phyloP scores from a whole-genome alignment of 2,113 vertebrate species.

The Cathartes aura region DNA sequence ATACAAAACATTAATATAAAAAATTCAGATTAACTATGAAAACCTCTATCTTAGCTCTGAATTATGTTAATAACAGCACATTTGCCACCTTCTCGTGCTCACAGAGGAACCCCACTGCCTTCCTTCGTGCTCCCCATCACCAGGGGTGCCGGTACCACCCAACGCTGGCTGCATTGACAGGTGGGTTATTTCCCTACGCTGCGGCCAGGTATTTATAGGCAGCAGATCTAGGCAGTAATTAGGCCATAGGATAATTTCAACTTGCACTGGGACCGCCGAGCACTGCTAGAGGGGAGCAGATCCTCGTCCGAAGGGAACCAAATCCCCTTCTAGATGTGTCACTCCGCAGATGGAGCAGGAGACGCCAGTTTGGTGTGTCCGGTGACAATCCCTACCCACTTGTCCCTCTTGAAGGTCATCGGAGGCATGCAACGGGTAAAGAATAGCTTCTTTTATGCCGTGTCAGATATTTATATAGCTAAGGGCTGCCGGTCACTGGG shows the following conservation, averaged over 20 bases:
- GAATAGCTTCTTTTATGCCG: neutral
- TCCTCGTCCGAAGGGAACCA: neutral
- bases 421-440: neutral
- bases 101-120: neutral
- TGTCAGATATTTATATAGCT: slow-evolving; percentile 24
- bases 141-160: neutral
- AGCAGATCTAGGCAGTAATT: neutral
- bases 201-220: neutral
- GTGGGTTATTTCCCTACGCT: neutral
- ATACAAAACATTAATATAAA: neutral
- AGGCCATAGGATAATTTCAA: neutral
- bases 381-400: neutral
- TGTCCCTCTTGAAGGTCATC: neutral
- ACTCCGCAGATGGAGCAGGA: neutral
- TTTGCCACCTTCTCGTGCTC: neutral
- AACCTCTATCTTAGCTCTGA: neutral
- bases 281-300: neutral
- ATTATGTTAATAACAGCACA: neutral
- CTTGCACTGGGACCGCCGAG: neutral
- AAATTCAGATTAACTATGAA: neutral
- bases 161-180: fast-evolving
- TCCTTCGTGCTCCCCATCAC: neutral
- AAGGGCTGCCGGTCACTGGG: slow-evolving; percentile 17
- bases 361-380: neutral
- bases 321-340: neutral